Conservation (phyloP, 2,888 invertebrate genomes). For the Mamestra brassicae region DNA sequence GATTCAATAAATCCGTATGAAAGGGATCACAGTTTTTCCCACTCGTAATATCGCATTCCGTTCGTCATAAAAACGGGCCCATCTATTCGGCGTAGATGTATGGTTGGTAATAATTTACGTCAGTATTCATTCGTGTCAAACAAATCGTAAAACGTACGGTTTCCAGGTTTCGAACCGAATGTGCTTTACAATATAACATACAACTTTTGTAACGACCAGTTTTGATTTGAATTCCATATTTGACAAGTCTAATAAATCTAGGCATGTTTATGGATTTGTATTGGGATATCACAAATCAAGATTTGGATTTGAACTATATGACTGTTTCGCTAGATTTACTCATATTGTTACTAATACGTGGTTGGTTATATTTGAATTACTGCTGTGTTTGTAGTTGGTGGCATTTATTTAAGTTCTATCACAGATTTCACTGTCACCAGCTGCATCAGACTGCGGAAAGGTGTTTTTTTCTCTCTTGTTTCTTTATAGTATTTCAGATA, state of each 20-base stretch:
- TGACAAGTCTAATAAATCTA: slow-evolving; percentile 43
- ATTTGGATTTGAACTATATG: slow-evolving; percentile 14
- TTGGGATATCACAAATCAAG: slow-evolving; percentile 12
- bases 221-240: slow-evolving; percentile 54
- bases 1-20: slow-evolving; percentile 80
- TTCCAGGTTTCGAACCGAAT: slow-evolving; percentile 52
- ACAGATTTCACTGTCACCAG: too few relatives aligned
- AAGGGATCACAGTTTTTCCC: slow-evolving; percentile 79
- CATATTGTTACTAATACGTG: not conserved
- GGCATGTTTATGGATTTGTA: not conserved
- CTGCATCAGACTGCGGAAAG: too few relatives aligned
- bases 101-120: slow-evolving; percentile 81
- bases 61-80: slow-evolving; percentile 81
- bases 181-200: slow-evolving; percentile 50
- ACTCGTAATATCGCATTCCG: slow-evolving; percentile 77
- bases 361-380: not conserved
- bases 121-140: slow-evolving; percentile 83
- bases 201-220: slow-evolving; percentile 38
- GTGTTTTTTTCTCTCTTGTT: too few relatives aligned
- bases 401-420: too few relatives aligned
- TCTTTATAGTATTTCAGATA: too few relatives aligned
- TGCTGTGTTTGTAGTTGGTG: not conserved
- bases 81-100: slow-evolving; percentile 76
- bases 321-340: not conserved
- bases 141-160: slow-evolving; percentile 80